phyloP scores from a whole-genome alignment of 1,140 invertebrate genomes.

The Odontomachus brunneus region DNA sequence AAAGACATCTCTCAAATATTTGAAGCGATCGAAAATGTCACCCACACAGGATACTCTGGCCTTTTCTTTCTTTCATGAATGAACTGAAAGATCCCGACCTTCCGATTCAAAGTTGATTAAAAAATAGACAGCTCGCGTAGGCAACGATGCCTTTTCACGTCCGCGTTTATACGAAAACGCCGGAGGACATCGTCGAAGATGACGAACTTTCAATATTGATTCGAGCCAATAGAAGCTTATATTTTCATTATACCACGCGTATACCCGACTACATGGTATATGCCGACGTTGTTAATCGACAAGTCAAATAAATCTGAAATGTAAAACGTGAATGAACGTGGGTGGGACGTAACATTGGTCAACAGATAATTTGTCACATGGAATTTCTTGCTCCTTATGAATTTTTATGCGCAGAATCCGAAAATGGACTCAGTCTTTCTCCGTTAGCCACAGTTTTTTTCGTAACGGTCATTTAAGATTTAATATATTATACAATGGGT shows the following conservation, averaged over 20 bases:
- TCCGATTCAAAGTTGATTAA: slow-evolving; percentile 64
- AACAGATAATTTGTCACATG: slow-evolving; percentile 2
- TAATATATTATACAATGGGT: too few relatives aligned
- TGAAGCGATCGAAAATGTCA: slow-evolving; percentile 67
- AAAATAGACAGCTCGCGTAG: slow-evolving; percentile 37
- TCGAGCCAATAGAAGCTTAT: background rate
- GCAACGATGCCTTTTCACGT: background rate
- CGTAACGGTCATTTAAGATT: too few relatives aligned
- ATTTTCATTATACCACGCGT: background rate
- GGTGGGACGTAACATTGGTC: background rate
- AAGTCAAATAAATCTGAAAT: too few relatives aligned
- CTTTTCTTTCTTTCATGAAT: slow-evolving; percentile 46
- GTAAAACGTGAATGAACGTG: background rate
- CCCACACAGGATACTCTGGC: slow-evolving; percentile 13
- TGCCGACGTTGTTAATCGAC: too few relatives aligned
- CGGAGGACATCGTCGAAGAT: background rate
- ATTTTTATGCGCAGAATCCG: too few relatives aligned
- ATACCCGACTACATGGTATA: background rate
- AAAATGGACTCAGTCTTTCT: too few relatives aligned
- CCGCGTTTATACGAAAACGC: background rate
- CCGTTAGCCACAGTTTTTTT: too few relatives aligned
- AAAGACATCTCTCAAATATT: slow-evolving; percentile 60
- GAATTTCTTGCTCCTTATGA: too few relatives aligned
- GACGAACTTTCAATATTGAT: slow-evolving; percentile 23
- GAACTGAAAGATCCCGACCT: slow-evolving; percentile 34